Evolutionary conservation across 2,797 vertebrate genomes (phyloP), one percentile per base, ranked within the genome.

Genomic region (Netta rufina): DNA sequence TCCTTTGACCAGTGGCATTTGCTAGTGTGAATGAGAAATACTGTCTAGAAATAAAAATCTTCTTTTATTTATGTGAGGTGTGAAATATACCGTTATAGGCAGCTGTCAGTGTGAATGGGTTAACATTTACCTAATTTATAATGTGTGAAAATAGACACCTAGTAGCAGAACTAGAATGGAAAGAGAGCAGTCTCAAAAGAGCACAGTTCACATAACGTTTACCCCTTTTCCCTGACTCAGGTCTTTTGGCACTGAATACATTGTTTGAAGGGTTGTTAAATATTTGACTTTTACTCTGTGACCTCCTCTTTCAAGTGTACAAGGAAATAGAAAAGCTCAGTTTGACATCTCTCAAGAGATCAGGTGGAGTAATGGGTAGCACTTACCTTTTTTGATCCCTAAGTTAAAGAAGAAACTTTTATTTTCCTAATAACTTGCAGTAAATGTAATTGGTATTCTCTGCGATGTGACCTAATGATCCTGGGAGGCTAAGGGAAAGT

Each of bases 111-210:
- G 78, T 49, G 86, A 86, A 75, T 0, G 3, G 81, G 77, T 88
- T 93, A 93, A 76, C 67, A 66, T 91, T 95, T 92, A 81, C 82
- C 90, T 92, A n/a, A 71, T 91, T 76, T 65, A 67, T 90, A 87
- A 32, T 78, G 82, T 66, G 69, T 85, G 88, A 83, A 73, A 91
- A 83, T 19, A 65, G 89, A 77, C 45, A 61, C 25, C 33, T 32
- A 51, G 57, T 25, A 36, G 36, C 70, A 69, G 87, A 77, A 60
- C 54, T 51, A 57, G 45, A n/a, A 30, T 4, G 58, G 84, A n/a
- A 73, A 60, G 71, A 76, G 72, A 83, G 64, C 16, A 66, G 30
- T 41, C 54, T 84, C 83, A 10, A 24, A 66, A 79, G 69, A 77
- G 36, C 78, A 58, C 14, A 6, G 70, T 13, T 81, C 60, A 27